Conservation (phyloP, 1,140 invertebrate genomes). For the Nomia melanderi region DNA sequence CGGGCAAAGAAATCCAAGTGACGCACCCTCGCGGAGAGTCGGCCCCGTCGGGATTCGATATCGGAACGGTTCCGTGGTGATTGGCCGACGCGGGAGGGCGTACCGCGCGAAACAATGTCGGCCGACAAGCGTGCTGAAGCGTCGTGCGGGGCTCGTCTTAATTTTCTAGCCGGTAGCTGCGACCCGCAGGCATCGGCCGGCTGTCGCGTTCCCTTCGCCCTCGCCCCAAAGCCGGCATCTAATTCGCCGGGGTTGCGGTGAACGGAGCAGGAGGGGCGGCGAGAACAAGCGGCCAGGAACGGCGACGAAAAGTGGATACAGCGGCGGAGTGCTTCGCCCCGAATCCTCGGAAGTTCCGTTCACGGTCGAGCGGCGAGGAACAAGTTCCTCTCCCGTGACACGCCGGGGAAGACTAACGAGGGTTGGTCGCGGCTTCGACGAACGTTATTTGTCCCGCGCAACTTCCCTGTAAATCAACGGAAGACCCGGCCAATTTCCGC, state of each 20-base stretch:
- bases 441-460: background rate
- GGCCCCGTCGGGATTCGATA: constrained; percentile 35
- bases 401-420: constrained; percentile 26
- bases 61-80: constrained; percentile 36
- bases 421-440: background rate
- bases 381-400: constrained; percentile 14
- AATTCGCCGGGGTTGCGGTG: constrained; percentile 54
- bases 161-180: constrained; percentile 53
- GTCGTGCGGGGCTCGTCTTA: constrained; percentile 33
- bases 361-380: constrained; percentile 21
- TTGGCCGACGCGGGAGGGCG: constrained; percentile 47
- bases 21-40: background rate
- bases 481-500: background rate
- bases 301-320: constrained; percentile 42
- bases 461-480: constrained; percentile 3
- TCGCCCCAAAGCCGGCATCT: constrained; percentile 24
- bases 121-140: background rate
- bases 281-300: constrained; percentile 41
- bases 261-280: constrained; percentile 31
- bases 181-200: background rate
- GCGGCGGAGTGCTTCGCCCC: constrained; percentile 16
- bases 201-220: background rate
- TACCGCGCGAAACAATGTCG: constrained; percentile 59
- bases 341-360: constrained; percentile 32
- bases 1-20: constrained; percentile 4